These are phyloP conservation scores for rat (Rattus norvegicus) DNA, from an alignment of 2,113 vertebrate species.

Conservation along the genomic window GRCr8 NC_086032.1:35733501-35734000, in stretches of 20 bases:
- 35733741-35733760: not conserved
- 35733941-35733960: not conserved
- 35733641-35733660: no score
- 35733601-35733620: no score
- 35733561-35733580: not conserved
- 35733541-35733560: not conserved
- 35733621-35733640: no score
- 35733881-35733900: not conserved
- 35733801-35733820: not conserved
- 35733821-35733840: not conserved
- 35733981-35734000: not conserved
- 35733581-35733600: no score
- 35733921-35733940: not conserved
- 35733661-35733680: not conserved
- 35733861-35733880: rapidly evolving
- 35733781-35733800: not conserved
- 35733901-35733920: not conserved
- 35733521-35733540: not conserved
- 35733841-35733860: not conserved
- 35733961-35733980: not conserved
- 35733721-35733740: no score
- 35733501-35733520: not conserved
- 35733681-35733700: not conserved
- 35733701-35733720: not conserved
- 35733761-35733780: not conserved